Base-by-base conservation (phyloP, 2,888 invertebrate genomes). In the Apeira syringaria region DNA sequence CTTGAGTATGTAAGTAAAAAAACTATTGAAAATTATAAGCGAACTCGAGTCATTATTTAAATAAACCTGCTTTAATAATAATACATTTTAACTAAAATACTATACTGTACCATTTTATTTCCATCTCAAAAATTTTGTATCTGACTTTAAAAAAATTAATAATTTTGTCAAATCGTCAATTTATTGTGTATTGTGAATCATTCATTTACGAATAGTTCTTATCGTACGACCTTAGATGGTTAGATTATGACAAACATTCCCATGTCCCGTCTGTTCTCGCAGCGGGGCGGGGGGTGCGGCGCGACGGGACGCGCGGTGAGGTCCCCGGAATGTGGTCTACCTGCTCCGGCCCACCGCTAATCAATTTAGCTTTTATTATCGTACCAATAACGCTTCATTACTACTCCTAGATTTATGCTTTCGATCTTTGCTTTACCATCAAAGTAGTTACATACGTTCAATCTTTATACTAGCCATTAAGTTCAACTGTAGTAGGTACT, bases 331-430 rank as follows among this genome's bases (percentile, higher is more conserved):
- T 88, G 89, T 78, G 79, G 84, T 72, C 83, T 86, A 88, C 89
- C 87, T 86, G 87, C 80, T 75, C 75, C 73, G 45, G 75, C 77
- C 80, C 81, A 76, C 81, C 79, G 80, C 86, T 87, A 88, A 89
- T 89, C 89, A 88, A 88, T 85, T 88, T 88, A 87, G 75, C 83
- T 82, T 72, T 85, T 86, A 87, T 87, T 87, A 87, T 81, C 80
- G 79, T 77, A 73, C 79, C 80, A 79, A 85, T 82, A 84, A 83
- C 80, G 80, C 80, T 85, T 85, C 80, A 86, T 88, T 85, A 85
- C 76, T 64, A 72, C 71, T 74, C 60, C 61, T 76, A 78, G 70
- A 78, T 80, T 77, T 80, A 76, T 77, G 62, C 50, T 13, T 56
- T 46, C 57, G 65, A 68, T 79, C 70, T 80, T 81, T 80, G 72